phyloP scores from a whole-genome alignment of 2,797 vertebrate species.

The Peromyscus aztecus region DNA sequence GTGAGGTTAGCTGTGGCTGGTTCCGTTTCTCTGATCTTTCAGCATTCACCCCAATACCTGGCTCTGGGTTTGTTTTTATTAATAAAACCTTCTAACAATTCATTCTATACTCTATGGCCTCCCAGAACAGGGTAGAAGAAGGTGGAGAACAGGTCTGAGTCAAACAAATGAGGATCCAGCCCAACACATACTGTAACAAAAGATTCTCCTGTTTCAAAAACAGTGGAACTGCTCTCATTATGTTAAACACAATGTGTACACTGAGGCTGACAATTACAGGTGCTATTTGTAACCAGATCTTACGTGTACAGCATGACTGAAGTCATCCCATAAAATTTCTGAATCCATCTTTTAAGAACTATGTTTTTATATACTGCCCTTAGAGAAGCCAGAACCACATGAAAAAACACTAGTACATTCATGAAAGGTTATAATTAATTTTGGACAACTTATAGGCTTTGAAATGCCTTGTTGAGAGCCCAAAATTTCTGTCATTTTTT shows the following conservation, averaged over 20 bases:
- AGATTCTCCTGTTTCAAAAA: neutral
- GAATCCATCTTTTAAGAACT: conserved; percentile 59
- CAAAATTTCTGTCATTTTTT: conserved; percentile 55
- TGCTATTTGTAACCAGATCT: neutral
- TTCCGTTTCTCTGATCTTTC: too few relatives aligned
- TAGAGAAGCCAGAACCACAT: conserved; percentile 59
- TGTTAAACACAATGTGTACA: neutral
- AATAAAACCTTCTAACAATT: too few relatives aligned
- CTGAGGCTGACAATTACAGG: neutral
- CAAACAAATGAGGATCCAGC: neutral
- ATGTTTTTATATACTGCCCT: conserved; percentile 31
- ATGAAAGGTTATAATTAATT: conserved; percentile 71
- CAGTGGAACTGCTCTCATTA: neutral
- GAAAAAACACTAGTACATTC: conserved; percentile 60
- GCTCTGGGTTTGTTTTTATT: too few relatives aligned
- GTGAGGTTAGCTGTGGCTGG: too few relatives aligned
- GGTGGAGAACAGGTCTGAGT: neutral
- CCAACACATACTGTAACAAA: neutral
- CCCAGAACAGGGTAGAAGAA: neutral
- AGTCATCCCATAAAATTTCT: conserved; percentile 54
- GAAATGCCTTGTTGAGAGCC: conserved; percentile 59
- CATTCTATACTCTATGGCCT: neutral
- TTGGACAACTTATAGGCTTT: conserved; percentile 62
- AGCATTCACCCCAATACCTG: too few relatives aligned
- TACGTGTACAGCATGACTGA: neutral